Evolutionary conservation across 1,140 invertebrate species (phyloP).

Genomic region (Parapsyche elsis): DNA sequence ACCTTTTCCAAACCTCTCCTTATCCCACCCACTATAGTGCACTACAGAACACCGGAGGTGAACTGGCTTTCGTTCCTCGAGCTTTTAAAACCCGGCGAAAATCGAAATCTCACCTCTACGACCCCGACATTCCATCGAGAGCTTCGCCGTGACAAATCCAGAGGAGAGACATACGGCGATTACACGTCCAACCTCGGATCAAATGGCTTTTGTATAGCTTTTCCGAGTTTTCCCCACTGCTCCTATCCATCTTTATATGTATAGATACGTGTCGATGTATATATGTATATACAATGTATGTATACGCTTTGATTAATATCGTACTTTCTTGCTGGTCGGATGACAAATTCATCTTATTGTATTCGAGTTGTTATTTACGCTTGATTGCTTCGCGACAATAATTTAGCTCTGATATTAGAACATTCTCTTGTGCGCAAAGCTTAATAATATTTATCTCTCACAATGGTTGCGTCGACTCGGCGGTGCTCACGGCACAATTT

Average conservation of each 20-base stretch:
- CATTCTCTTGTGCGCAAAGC: not conserved
- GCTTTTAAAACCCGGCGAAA: not conserved
- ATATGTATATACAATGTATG: not conserved
- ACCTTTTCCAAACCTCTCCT: conserved; percentile 9
- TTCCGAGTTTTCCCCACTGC: not conserved
- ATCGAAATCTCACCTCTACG: conserved; percentile 6
- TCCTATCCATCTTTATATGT: not conserved
- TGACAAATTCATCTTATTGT: not conserved
- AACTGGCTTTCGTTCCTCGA: not conserved
- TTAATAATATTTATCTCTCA: too few species aligned
- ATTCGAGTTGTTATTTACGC: conserved; percentile 14
- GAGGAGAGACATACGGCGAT: not conserved
- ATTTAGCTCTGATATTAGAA: not conserved
- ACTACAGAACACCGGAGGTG: not conserved
- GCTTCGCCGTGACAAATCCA: not conserved
- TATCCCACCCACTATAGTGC: not conserved
- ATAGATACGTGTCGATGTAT: not conserved
- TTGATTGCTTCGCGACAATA: not conserved
- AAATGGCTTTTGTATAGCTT: not conserved
- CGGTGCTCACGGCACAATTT: too few species aligned
- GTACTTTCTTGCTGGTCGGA: not conserved
- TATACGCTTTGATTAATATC: not conserved
- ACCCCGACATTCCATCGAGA: not conserved
- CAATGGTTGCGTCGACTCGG: too few species aligned
- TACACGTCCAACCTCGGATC: not conserved